phyloP scores from a whole-genome alignment of 2,888 invertebrate genomes.

The Pycnomerus fuliginosus region DNA sequence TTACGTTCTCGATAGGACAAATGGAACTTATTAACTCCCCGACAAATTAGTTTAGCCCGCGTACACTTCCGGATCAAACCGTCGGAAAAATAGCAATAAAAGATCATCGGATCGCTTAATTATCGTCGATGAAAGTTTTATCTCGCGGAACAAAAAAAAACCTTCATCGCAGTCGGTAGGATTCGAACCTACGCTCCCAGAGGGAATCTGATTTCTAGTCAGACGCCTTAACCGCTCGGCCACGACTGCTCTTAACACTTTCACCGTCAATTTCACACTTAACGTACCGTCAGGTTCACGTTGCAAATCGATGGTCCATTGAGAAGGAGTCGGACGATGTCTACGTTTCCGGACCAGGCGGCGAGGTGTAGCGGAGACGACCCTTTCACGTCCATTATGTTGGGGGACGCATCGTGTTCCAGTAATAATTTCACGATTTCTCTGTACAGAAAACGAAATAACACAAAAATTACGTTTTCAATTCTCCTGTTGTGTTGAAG shows the following conservation, averaged over 20 bases:
- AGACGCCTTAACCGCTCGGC: conserved; percentile 88
- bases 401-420: conserved; percentile 84
- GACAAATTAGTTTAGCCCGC: no score
- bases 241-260: conserved; percentile 64
- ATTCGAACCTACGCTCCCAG: conserved; percentile 90
- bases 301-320: conserved; percentile 79
- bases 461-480: not conserved
- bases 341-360: conserved; percentile 90
- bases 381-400: conserved; percentile 85
- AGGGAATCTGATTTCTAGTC: conserved; percentile 89
- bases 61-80: conserved; percentile 7
- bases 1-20: conserved; percentile 19
- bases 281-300: conserved; percentile 77
- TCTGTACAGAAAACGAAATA: conserved; percentile 54
- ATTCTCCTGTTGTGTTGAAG: no score
- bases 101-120: no score
- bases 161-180: conserved; percentile 73
- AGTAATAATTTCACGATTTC: conserved; percentile 83
- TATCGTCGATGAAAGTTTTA: not conserved
- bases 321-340: conserved; percentile 82
- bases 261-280: not conserved
- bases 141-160: conserved; percentile 5
- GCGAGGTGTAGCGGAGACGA: conserved; percentile 92
- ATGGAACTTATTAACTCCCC: conserved; percentile 6
- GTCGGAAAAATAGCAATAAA: not conserved